A percentile compares a stretch with the other conserved stretches of the same genome.
Conservation (phyloP, 2,888 invertebrate genomes). For the Cosmia trapezina region DNA sequence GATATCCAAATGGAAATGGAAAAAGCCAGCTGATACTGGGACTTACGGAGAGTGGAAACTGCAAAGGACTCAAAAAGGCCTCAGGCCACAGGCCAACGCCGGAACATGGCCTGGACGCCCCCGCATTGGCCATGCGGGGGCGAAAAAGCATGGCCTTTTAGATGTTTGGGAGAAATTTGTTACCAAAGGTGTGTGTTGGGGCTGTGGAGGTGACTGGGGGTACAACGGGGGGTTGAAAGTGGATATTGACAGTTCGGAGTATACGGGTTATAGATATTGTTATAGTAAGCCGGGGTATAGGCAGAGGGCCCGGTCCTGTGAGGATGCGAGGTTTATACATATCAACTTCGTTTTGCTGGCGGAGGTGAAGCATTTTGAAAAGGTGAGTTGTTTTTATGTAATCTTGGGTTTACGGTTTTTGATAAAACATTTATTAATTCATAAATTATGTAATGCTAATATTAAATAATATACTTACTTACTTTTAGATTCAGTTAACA, state of each 20-base stretch:
- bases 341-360: conserved; percentile 91
- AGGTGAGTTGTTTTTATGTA: conserved; percentile 87
- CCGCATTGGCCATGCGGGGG: conserved; percentile 77
- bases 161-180: conserved; percentile 80
- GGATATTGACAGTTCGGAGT: conserved; percentile 86
- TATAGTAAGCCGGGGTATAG: conserved; percentile 83
- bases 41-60: conserved; percentile 87
- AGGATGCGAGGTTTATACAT: conserved; percentile 92
- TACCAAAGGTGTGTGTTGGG: conserved; percentile 85
- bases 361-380: conserved; percentile 92
- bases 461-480: background rate
- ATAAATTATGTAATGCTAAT: too few species aligned
- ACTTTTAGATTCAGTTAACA: conserved; percentile 3
- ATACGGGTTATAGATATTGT: conserved; percentile 88
- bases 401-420: background rate
- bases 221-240: conserved; percentile 85
- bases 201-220: conserved; percentile 87
- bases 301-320: conserved; percentile 85
- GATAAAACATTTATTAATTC: background rate
- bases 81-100: conserved; percentile 71
- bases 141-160: conserved; percentile 73
- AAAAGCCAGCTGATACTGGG: conserved; percentile 84
- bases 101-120: conserved; percentile 89
- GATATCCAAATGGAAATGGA: conserved; percentile 89
- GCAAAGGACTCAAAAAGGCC: conserved; percentile 80